Evolutionary conservation across 2,888 invertebrate species (phyloP).

Genomic region (Epirrhoe alternata): DNA sequence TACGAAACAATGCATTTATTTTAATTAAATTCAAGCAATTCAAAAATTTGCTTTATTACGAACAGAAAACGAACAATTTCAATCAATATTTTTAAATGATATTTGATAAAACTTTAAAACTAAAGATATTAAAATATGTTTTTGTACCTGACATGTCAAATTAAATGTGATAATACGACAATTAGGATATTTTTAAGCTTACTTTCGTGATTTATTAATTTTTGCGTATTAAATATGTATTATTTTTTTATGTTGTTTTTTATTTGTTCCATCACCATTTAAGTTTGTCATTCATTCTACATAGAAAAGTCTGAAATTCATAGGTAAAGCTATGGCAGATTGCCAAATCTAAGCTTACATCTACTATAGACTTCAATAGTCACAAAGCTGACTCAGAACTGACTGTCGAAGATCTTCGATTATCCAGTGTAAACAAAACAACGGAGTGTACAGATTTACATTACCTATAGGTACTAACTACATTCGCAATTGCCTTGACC

Average conservation of each 20-base stretch:
- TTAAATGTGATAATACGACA: slow-evolving; percentile 57
- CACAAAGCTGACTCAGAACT: not conserved
- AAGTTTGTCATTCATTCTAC: slow-evolving; percentile 14
- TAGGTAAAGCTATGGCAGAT: not conserved
- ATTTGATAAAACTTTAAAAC: slow-evolving; percentile 12
- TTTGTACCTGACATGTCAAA: slow-evolving; percentile 53
- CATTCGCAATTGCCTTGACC: slow-evolving; percentile 17
- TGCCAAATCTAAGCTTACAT: not conserved
- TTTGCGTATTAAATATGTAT: slow-evolving; percentile 50
- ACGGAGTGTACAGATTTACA: not conserved
- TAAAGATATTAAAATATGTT: not conserved
- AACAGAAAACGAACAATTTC: not conserved
- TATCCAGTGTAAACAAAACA: not conserved
- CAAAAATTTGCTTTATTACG: not conserved
- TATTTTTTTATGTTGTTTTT: slow-evolving; percentile 38
- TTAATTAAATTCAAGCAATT: not conserved
- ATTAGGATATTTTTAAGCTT: slow-evolving; percentile 49
- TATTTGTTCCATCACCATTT: slow-evolving; percentile 7
- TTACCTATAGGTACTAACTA: not conserved
- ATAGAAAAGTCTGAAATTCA: not conserved
- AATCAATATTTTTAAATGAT: not conserved
- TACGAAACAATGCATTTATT: too few species aligned
- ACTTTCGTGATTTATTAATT: slow-evolving; percentile 48
- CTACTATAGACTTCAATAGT: not conserved
- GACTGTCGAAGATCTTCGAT: not conserved